Percentiles rank a stretch among this genome's conserved stretches.
Conservation (phyloP, 2,113 vertebrate genomes). For the Oncorhynchus kisutch region DNA sequence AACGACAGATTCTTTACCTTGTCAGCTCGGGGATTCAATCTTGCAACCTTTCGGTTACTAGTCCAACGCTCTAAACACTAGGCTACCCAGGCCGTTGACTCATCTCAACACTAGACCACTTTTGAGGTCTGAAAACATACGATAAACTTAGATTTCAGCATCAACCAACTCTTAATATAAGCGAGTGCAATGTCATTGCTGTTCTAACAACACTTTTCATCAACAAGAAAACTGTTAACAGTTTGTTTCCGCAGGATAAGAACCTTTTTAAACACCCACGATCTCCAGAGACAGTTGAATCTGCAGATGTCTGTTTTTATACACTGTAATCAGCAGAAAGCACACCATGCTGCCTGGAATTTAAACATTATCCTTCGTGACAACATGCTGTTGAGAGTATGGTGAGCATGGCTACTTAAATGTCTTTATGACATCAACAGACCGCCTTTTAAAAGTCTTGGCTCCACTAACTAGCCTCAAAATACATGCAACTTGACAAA, state of each 20-base stretch:
- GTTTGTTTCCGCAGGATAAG: background rate
- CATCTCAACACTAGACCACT: no score
- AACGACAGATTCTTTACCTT: no score
- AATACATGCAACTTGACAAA: background rate
- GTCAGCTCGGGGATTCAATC: no score
- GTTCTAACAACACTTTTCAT: background rate
- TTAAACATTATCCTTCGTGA: conserved; percentile 42
- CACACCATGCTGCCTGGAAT: conserved; percentile 31
- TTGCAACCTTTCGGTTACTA: no score
- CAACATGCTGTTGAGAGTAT: conserved; percentile 27
- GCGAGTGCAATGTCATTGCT: no score
- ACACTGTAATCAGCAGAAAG: conserved; percentile 33
- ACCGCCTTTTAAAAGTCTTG: background rate
- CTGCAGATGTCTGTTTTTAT: conserved; percentile 38
- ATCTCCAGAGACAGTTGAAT: conserved; percentile 13
- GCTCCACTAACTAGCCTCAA: background rate
- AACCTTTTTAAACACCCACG: no score
- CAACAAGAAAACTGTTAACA: background rate
- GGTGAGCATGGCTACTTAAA: conserved; percentile 19
- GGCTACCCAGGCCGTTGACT: no score
- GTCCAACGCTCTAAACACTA: no score
- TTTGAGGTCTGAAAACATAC: no score
- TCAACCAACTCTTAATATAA: no score
- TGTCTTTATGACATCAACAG: conserved; percentile 26
- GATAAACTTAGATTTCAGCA: no score